These are phyloP conservation scores for Caenorhabditis drosophilae DNA, from an alignment of 2,888 invertebrate species.

Conservation along the genomic window DNA sequence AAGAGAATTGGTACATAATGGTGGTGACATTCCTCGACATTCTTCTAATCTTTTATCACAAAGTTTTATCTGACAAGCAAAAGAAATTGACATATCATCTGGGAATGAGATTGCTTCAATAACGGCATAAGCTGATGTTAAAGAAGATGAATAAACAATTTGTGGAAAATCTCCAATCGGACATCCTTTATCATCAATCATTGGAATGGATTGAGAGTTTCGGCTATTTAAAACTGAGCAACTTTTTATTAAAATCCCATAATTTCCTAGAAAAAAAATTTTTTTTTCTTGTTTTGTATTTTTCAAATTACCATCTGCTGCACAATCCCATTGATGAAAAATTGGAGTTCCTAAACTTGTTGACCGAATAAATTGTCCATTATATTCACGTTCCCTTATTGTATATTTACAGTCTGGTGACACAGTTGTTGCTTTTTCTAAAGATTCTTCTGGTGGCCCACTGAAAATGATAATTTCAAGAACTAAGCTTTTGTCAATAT, in stretches of 20 bases:
- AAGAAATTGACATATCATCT: constrained; percentile 57
- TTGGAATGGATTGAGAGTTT: constrained; percentile 29
- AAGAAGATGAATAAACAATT: constrained; percentile 52
- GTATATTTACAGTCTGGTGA: constrained; percentile 58
- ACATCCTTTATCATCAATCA: constrained; percentile 55
- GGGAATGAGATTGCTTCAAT: constrained; percentile 64
- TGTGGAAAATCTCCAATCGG: constrained; percentile 57
- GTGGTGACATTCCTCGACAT: constrained; percentile 58
- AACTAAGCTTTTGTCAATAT: too few relatives aligned
- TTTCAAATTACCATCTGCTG: constrained; percentile 47
- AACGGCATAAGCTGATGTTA: constrained; percentile 59
- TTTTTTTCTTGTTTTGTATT: too few relatives aligned
- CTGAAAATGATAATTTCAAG: constrained; percentile 20
- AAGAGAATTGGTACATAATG: constrained; percentile 24
- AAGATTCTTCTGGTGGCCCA: constrained; percentile 47
- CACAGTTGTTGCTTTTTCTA: constrained; percentile 53
- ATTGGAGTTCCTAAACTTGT: constrained; percentile 52
- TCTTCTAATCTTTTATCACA: constrained; percentile 64
- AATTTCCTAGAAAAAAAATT: too few relatives aligned
- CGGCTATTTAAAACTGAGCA: constrained; percentile 48
- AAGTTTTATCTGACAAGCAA: constrained; percentile 63
- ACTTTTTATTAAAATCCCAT: constrained; percentile 38
- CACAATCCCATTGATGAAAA: constrained; percentile 62
- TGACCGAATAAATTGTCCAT: constrained; percentile 49
- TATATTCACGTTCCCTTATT: constrained; percentile 46